Evolutionary conservation across 2,113 vertebrate genomes (phyloP).

Genomic region (Shinisaurus crocodilurus): DNA sequence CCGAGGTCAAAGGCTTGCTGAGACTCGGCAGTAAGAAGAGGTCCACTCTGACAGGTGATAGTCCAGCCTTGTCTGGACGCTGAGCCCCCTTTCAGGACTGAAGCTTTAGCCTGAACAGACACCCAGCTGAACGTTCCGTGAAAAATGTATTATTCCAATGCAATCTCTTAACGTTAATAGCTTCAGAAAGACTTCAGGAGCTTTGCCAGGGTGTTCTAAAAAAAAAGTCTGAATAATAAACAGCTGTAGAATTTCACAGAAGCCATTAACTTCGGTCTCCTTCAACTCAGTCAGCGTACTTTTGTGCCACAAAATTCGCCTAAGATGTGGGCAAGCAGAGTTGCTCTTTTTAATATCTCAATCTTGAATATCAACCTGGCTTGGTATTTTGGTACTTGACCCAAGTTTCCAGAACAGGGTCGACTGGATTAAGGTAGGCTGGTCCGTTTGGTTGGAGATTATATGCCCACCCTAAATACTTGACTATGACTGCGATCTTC

Average conservation of each 20-base stretch:
- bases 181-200: background rate
- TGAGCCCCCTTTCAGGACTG: background rate
- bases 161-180: background rate
- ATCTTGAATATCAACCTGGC: background rate
- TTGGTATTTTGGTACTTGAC: background rate
- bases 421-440: conserved; percentile 37
- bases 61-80: background rate
- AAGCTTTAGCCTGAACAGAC: conserved; percentile 30
- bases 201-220: conserved; percentile 24
- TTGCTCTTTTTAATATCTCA: background rate
- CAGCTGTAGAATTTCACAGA: conserved; percentile 11
- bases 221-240: background rate
- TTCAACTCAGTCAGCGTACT: background rate
- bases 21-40: background rate
- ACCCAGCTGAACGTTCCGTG: background rate
- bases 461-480: background rate
- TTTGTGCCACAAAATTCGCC: background rate
- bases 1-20: background rate
- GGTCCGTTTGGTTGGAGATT: background rate
- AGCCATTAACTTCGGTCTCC: background rate
- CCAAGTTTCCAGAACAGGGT: conserved; percentile 33
- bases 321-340: background rate
- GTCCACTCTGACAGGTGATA: background rate
- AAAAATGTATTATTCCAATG: background rate
- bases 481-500: background rate